Conservation (phyloP, 2,113 vertebrate species). For the Mastomys coucha region DNA sequence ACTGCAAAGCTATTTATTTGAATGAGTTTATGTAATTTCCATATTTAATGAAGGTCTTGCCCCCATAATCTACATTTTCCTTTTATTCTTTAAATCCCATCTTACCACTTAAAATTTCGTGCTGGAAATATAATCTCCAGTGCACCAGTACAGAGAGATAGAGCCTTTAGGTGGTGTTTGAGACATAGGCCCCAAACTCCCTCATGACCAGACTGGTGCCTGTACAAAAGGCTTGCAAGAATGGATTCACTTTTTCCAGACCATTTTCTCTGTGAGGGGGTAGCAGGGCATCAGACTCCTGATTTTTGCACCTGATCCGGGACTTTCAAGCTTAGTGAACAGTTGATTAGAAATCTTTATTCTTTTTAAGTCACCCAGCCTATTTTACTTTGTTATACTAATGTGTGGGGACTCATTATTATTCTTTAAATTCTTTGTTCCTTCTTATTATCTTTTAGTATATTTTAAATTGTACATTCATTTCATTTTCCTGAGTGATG, state of each 20-base stretch:
- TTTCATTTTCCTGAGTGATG: not conserved
- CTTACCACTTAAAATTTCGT: not conserved
- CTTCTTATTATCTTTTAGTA: not conserved
- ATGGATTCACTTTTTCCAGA: not conserved
- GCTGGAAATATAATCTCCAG: not conserved
- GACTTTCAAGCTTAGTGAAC: not conserved
- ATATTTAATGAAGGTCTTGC: not conserved
- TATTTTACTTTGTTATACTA: not conserved
- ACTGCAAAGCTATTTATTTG: not conserved
- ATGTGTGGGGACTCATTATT: not conserved
- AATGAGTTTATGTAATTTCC: not conserved
- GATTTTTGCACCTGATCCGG: too few relatives aligned
- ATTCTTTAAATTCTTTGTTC: not conserved
- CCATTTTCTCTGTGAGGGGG: not conserved
- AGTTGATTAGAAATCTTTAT: not conserved
- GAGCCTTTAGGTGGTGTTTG: not conserved
- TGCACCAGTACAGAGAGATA: not conserved
- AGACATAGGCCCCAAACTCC: not conserved
- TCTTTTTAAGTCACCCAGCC: not conserved
- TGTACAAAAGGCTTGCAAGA: not conserved
- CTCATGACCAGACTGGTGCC: too few relatives aligned
- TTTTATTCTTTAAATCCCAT: not conserved
- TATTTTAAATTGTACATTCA: not conserved
- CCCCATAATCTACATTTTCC: not conserved
- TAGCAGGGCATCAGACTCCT: not conserved